Percentiles rank a stretch among this genome's conserved stretches.
Evolutionary conservation across 2,113 vertebrate genomes (phyloP).

Genomic region (Ellobius talpinus): DNA sequence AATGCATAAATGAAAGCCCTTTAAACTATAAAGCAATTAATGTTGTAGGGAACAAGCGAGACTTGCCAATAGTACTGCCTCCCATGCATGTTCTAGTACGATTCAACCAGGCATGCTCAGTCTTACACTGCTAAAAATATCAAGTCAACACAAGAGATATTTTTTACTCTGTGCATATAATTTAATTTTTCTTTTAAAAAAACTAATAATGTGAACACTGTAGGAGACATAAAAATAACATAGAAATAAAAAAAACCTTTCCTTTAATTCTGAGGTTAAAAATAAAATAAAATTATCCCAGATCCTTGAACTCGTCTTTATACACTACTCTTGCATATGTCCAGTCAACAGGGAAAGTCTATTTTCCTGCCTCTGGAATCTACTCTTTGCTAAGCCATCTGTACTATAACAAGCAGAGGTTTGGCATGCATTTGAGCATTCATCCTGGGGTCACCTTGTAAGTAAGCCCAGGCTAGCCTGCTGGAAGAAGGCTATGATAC

Average conservation of each 20-base stretch:
- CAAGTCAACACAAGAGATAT: background rate
- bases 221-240: background rate
- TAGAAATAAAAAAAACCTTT: background rate
- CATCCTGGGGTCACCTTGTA: background rate
- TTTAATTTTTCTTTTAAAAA: background rate
- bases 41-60: background rate
- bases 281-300: background rate
- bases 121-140: background rate
- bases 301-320: background rate
- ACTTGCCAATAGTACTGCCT: background rate
- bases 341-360: background rate
- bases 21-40: background rate
- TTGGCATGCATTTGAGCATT: background rate
- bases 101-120: background rate
- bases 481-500: background rate
- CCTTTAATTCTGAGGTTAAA: background rate
- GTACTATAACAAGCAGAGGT: background rate
- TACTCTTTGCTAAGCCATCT: background rate
- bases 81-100: background rate
- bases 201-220: background rate
- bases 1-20: background rate
- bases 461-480: background rate
- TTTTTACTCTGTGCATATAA: background rate
- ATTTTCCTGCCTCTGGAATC: background rate
- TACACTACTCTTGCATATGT: background rate